A percentile compares a stretch with the other conserved stretches of the same genome.
phyloP scores from a whole-genome alignment of 2,888 invertebrate genomes.

The Diadegma fenestrale region DNA sequence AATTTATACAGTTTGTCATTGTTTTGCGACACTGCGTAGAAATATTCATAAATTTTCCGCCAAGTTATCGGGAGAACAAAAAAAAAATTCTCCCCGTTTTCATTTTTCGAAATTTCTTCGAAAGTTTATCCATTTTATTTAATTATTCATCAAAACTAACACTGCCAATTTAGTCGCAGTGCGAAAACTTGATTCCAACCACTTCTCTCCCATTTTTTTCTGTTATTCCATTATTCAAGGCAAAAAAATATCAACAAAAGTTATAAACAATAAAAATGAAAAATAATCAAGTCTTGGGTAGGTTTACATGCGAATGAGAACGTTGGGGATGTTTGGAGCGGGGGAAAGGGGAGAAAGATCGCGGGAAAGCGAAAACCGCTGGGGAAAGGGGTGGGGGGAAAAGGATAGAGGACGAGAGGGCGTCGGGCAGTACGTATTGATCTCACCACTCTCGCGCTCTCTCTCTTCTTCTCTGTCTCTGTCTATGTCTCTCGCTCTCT shows the following conservation, averaged over 20 bases:
- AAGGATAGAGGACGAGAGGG: slow-evolving; percentile 60
- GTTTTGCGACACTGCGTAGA: neutral
- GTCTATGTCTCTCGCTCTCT: slow-evolving; percentile 21
- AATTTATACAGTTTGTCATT: neutral
- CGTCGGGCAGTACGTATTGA: slow-evolving; percentile 78
- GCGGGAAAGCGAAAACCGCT: slow-evolving; percentile 60
- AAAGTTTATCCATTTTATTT: neutral
- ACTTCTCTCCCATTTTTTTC: neutral
- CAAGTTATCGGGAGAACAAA: neutral
- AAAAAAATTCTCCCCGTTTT: neutral
- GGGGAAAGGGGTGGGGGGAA: slow-evolving; percentile 44
- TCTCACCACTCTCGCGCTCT: slow-evolving; percentile 74
- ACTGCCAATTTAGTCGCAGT: neutral
- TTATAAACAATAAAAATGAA: neutral
- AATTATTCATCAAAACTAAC: neutral
- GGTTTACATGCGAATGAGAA: slow-evolving; percentile 4
- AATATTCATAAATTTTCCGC: neutral
- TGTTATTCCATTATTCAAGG: neutral
- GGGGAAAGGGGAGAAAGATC: slow-evolving; percentile 25
- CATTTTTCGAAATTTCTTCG: neutral
- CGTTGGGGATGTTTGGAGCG: slow-evolving; percentile 1
- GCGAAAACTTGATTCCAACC: neutral
- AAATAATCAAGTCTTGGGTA: neutral
- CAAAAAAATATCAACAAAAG: neutral
- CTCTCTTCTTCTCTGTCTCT: slow-evolving; percentile 27